Evolutionary conservation across 2,113 vertebrate genomes (phyloP), one percentile per base, ranked within the genome.

Genomic region (Microcebus griseorufus): DNA sequence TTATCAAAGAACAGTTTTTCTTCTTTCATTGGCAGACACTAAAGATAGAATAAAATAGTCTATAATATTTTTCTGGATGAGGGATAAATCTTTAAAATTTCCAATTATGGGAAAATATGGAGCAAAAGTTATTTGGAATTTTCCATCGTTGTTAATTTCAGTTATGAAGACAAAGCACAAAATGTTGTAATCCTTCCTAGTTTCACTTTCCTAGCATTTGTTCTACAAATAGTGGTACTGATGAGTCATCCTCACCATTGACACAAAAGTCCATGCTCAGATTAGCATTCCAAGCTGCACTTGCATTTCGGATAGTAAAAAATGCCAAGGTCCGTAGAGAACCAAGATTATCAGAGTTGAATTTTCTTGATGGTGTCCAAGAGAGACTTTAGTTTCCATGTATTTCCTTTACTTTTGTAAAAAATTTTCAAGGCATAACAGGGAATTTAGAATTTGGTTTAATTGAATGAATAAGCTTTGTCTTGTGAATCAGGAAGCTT

Each of bases 371-470:
- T 73, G 25, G 23, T 18, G 0, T 37, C 34, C 9, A 75, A 45
- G 39, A 72, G 29, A 92, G n/a, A 81, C 18, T 88, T 95, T 34
- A n/a, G 8, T 27, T 79, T 69, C 20, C 9, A 11, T 53, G 92
- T 32, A 18, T 92, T 84, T 95, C 12, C 45, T 92, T 92, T 65
- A 34, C 14, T 72, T 91, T 94, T 32, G 5, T 55, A 93, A 93
- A 91, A 75, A 25, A 32, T 9, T 60, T 76, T 64, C 23, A 84
- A 51, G 65, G 20, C 18, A 6, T 55, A 37, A 58, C 11, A 80
- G 25, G 55, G 20, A 87, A 80, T 85, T 67, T 80, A 88, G 45
- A 25, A 72, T 75, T 53, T 75, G 45, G 4, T 34, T 27, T 27
- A 94, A 45, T 58, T 82, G 69, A 27, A 42, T 75, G 13, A 18